A percentile compares a stretch with the other conserved stretches of the same genome.
Evolutionary conservation across 92 coral and sea anemone genomes (phyloP).

Genomic region (Virgularia gustaviana): DNA sequence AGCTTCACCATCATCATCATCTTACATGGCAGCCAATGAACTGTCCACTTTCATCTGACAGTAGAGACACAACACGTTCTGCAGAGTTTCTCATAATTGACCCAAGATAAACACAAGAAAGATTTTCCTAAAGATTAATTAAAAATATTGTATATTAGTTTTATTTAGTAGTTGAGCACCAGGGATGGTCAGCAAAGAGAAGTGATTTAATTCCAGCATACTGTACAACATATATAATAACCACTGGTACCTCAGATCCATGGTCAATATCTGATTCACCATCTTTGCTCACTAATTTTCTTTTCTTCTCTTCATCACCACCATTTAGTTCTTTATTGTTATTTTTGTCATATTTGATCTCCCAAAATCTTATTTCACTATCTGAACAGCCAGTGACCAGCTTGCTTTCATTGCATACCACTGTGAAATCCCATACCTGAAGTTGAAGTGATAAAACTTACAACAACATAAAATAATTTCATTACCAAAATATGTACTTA

Average conservation of each 20-base stretch:
- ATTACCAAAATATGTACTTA: not conserved
- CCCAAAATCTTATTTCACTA: constrained; percentile 87
- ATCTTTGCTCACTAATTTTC: constrained; percentile 2
- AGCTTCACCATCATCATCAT: not conserved
- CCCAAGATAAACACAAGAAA: constrained; percentile 77
- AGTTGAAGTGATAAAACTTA: not conserved
- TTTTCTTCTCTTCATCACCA: constrained; percentile 18
- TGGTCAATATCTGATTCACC: too few species aligned
- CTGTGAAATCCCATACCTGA: constrained; percentile 87
- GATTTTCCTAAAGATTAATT: constrained; percentile 20
- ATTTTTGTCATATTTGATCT: constrained; percentile 48
- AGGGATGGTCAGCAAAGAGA: too few species aligned
- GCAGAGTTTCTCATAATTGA: constrained; percentile 80
- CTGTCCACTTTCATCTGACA: constrained; percentile 58
- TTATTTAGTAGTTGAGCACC: too few species aligned
- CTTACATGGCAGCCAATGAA: constrained; percentile 85
- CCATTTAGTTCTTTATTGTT: not conserved
- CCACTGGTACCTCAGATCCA: too few species aligned
- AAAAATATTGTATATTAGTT: too few species aligned
- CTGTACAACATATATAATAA: too few species aligned
- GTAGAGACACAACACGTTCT: constrained; percentile 72
- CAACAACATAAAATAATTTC: not conserved
- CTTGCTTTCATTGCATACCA: constrained; percentile 65
- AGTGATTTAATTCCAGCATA: too few species aligned
- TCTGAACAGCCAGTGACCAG: constrained; percentile 92